Evolutionary conservation across 2,888 invertebrate species (phyloP), one percentile per base, ranked within the genome.

Genomic region (Bombyx huttoni): DNA sequence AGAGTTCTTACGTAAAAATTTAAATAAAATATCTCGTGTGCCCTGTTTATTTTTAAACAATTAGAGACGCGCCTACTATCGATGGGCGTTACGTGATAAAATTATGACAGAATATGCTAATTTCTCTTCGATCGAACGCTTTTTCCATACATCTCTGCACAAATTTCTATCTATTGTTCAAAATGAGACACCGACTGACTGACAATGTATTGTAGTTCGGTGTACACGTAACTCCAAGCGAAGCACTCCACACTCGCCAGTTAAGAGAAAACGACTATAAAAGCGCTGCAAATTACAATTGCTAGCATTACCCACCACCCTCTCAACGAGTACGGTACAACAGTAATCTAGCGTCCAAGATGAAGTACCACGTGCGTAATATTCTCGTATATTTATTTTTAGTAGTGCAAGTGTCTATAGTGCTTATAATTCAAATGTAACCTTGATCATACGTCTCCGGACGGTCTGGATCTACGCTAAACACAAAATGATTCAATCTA

Each of bases 151-250:
- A 71, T 73, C 78, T 80, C 73, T 61, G 75, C 75, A 75, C 70
- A 67, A 82, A 75, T 86, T 85, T 86, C 87, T 83, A 85, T 64
- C 82, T 74, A 87, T 87, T 87, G 87, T 87, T 82, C 73, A 77
- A 72, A 70, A 67, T 67, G 67, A 73, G 74, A 78, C 76, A 74
- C 69, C 66, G 67, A 69, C 72, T 60, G 78, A 78, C 75, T 84
- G 73, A 79, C 82, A 82, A 84, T 86, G 75, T 68, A 40, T 40
- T 40, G 64, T 60, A 58, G 59, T 62, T 59, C 54, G 56, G 60
- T 60, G 68, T 63, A 72, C 70, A 84, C 82, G 84, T 85, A 84
- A 84, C 66, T 71, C 68, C 68, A 69, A 72, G 63, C 74, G 67
- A 75, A 78, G 72, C 81, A 80, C 76, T 70, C 79, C 81, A 77